Evolutionary conservation across 2,113 vertebrate species (phyloP).

Genomic region (Cettia cetti): DNA sequence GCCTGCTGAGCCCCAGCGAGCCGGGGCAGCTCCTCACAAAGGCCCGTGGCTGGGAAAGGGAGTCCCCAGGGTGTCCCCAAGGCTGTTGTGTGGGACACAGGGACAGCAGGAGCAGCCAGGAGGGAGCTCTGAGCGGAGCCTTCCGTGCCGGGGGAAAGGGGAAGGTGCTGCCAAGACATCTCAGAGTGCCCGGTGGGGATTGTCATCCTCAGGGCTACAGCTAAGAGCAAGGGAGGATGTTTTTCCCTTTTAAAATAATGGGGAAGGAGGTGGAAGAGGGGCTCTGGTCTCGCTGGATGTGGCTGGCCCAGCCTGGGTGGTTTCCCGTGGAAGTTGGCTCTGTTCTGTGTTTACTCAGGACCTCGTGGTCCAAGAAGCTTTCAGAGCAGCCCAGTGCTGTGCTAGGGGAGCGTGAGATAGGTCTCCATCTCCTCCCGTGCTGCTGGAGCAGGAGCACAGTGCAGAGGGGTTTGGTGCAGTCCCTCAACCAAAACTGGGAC

Average conservation of each 20-base stretch:
- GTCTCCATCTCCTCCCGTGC: background rate
- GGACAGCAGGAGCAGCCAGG: background rate
- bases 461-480: background rate
- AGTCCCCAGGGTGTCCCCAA: background rate
- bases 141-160: background rate
- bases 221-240: background rate
- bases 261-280: background rate
- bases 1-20: background rate
- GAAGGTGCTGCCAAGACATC: background rate
- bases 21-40: background rate
- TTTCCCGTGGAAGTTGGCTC: background rate
- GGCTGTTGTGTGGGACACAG: background rate
- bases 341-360: background rate
- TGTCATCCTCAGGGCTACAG: background rate
- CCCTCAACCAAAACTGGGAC: fast-evolving
- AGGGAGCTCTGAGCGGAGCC: background rate
- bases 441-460: background rate
- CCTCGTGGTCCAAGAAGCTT: background rate
- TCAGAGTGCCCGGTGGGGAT: background rate
- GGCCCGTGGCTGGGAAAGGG: background rate
- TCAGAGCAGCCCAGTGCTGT: background rate
- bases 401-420: background rate
- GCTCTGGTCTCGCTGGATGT: background rate
- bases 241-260: background rate
- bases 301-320: background rate